Conservation (phyloP, 2,113 vertebrate species). For the Galeopterus variegatus region DNA sequence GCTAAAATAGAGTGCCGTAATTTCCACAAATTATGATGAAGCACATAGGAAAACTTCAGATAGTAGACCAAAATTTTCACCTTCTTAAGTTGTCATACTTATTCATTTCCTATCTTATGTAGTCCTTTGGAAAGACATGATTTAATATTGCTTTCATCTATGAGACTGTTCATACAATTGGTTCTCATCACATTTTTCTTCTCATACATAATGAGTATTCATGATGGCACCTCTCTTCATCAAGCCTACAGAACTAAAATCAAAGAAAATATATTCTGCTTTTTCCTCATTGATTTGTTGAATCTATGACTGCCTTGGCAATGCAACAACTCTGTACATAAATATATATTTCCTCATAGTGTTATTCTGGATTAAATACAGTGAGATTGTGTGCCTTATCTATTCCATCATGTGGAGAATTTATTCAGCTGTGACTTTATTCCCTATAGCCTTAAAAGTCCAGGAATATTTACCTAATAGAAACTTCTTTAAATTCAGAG, state of each 20-base stretch:
- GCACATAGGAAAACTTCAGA: not conserved
- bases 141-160: conserved; percentile 65
- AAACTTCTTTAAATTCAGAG: not conserved
- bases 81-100: conserved; percentile 12
- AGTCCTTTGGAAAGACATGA: conserved; percentile 36
- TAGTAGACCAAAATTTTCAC: conserved; percentile 26
- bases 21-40: conserved; percentile 56
- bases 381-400: conserved; percentile 31
- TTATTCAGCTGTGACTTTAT: conserved; percentile 33
- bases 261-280: conserved; percentile 66
- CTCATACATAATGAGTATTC: conserved; percentile 48
- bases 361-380: conserved; percentile 23
- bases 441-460: not conserved
- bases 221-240: conserved; percentile 2
- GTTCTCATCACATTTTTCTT: conserved; percentile 40
- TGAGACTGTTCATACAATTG: conserved; percentile 50
- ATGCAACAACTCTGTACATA: conserved; percentile 22
- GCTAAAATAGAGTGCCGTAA: not conserved
- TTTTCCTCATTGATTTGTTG: conserved; percentile 25
- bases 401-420: conserved; percentile 45
- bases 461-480: not conserved
- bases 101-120: conserved; percentile 30
- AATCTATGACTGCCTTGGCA: not conserved
- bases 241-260: conserved; percentile 32
- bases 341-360: conserved; percentile 26